A percentile compares a stretch with the other conserved stretches of the same genome.
Evolutionary conservation across 2,797 vertebrate species (phyloP).

Genomic region (Cirrhinus molitorella): DNA sequence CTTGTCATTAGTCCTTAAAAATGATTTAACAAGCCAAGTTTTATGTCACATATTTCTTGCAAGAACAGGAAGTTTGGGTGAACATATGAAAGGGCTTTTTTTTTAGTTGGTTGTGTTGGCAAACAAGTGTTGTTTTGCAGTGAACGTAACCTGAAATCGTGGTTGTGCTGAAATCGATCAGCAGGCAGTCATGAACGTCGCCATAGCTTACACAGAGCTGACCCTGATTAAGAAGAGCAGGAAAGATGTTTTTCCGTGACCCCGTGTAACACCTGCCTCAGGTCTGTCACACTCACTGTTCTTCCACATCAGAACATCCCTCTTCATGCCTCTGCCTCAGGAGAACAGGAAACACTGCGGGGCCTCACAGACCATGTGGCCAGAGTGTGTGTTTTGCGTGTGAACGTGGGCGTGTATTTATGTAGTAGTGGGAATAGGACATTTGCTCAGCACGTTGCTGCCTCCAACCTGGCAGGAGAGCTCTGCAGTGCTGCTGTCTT

Average conservation of each 20-base stretch:
- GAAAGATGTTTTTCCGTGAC: constrained; percentile 19
- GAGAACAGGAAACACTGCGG: constrained; percentile 26
- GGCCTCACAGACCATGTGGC: background rate
- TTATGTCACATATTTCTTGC: background rate
- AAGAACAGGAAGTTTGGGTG: background rate
- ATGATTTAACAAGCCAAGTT: background rate
- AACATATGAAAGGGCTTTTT: background rate
- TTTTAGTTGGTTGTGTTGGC: background rate
- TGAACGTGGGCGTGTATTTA: constrained; percentile 33
- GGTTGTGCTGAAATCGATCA: background rate
- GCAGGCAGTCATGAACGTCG: background rate
- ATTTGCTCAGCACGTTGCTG: constrained; percentile 41
- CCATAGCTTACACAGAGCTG: constrained; percentile 2
- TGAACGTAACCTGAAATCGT: background rate
- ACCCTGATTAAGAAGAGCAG: constrained; percentile 30
- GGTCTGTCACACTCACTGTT: constrained; percentile 35
- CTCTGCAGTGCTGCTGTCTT: constrained; percentile 26
- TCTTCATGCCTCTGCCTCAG: constrained; percentile 27
- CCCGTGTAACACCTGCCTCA: constrained; percentile 43
- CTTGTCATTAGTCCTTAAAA: background rate
- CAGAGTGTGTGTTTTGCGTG: constrained; percentile 8
- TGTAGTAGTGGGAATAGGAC: constrained; percentile 36
- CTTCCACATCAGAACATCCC: constrained; percentile 37
- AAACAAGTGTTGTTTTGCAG: background rate
- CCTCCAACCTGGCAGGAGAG: constrained; percentile 31